A percentile compares a stretch with the other conserved stretches of the same genome.
phyloP scores from a whole-genome alignment of 1,140 invertebrate genomes.

The Formica exsecta region DNA sequence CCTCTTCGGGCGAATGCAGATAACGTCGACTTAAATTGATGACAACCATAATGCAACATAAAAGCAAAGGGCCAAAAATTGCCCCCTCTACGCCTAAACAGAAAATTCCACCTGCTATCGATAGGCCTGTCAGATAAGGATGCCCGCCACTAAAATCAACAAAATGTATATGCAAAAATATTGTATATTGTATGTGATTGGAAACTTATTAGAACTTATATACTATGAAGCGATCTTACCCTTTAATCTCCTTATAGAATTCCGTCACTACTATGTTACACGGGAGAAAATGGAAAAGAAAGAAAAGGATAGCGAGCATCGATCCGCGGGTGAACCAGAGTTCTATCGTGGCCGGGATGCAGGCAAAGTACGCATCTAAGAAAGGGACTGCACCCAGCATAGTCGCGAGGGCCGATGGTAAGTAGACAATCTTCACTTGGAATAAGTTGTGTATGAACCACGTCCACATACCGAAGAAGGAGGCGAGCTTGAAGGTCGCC shows the following conservation, averaged over 20 bases:
- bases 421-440: constrained; percentile 97
- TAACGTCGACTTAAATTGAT: constrained; percentile 90
- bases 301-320: constrained; percentile 92
- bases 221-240: constrained; percentile 87
- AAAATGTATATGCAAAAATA: background rate
- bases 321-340: constrained; percentile 95
- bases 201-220: background rate
- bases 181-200: background rate
- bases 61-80: constrained; percentile 97
- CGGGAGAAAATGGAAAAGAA: constrained; percentile 95
- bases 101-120: constrained; percentile 99
- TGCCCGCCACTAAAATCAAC: constrained; percentile 92
- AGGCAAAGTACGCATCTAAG: constrained; percentile 97
- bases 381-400: constrained; percentile 97
- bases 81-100: constrained; percentile 98
- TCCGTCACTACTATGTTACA: constrained; percentile 97
- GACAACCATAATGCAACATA: constrained; percentile 94
- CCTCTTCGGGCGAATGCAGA: constrained; percentile 86
- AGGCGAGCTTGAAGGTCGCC: constrained; percentile 98
- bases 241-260: constrained; percentile 99
- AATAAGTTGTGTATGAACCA: constrained; percentile 99
- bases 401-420: constrained; percentile 97
- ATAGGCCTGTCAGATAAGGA: constrained; percentile 98
- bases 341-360: constrained; percentile 96
- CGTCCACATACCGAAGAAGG: constrained; percentile 99